Evolutionary conservation across 2,113 vertebrate species (phyloP).

Genomic region (Chiloscyllium plagiosum): DNA sequence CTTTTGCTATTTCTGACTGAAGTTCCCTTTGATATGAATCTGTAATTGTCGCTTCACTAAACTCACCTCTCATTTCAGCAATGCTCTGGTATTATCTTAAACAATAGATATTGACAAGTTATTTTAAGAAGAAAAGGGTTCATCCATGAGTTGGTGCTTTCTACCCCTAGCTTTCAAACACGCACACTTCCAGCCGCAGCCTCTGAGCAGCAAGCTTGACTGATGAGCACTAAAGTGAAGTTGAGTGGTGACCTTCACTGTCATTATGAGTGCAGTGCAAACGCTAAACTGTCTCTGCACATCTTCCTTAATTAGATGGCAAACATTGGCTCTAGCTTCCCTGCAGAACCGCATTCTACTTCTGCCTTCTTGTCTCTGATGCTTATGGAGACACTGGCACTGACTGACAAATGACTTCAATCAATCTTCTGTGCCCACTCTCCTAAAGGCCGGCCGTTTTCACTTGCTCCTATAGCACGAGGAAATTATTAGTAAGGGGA

Average conservation of each 20-base stretch:
- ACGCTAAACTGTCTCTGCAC: slow-evolving; percentile 11
- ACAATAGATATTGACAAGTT: neutral
- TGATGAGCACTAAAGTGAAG: neutral
- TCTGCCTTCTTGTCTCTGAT: neutral
- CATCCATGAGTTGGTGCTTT: neutral
- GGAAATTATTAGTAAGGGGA: neutral
- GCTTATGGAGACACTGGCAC: neutral
- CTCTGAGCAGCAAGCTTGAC: neutral
- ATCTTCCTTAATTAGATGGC: slow-evolving; percentile 2
- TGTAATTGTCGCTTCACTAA: neutral
- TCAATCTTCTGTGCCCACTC: neutral
- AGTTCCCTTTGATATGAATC: neutral
- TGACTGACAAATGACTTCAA: neutral
- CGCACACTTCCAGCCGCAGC: neutral
- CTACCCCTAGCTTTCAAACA: neutral
- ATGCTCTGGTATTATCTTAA: neutral
- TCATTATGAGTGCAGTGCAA: neutral
- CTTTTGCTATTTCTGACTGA: neutral
- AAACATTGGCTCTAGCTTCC: neutral
- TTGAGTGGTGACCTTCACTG: neutral
- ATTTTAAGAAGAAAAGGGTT: neutral
- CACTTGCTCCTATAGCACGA: neutral
- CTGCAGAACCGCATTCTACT: neutral
- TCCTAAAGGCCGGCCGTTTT: neutral
- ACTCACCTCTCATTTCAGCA: neutral